Evolutionary conservation across 1,140 invertebrate genomes (phyloP), one percentile per base, ranked within the genome.

Genomic region (Pemphigus obesinymphae): DNA sequence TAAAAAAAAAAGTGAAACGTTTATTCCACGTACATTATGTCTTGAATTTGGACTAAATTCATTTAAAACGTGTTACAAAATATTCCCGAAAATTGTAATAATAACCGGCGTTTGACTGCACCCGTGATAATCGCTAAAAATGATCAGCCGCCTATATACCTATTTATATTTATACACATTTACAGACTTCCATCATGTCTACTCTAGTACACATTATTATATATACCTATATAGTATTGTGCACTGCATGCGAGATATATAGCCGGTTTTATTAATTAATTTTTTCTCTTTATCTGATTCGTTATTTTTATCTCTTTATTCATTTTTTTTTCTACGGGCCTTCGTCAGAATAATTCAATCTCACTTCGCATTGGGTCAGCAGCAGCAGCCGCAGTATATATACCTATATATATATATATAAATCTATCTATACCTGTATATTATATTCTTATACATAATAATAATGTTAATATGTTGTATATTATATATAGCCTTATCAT

Each of bases 221-320:
- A 45, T 45, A 13, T 43, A 43, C 11, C n/a, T 63, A 34, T 34
- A 68, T 68, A 68, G 20, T 20, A 70, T 45, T 43, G 37, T 70
- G 23, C 66, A 13, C 66, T 37, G 8, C 26, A 4, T 43, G 37
- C 66, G 15, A 6, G n/a, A 48, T 48, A n/a, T n/a, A n/a, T n/a
- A 48, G 68, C 68, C 68, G 68, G 68, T 72, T 72, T 72, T 72
- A 48, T 72, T 72, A 72, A 72, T 72, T 72, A 72, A 72, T 72
- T 72, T 72, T 72, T 48, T 72, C 13, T 72, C 68, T 72, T 72
- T 72, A 72, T 72, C 68, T 72, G 68, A 72, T 72, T 43, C 37
- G 66, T 70, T 72, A 48, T 29, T 48, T 48, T 48, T 72, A 48
- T 48, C 23, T 72, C 2, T 29, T 68, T 45, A 29, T 29, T 58